Percentiles rank a stretch among this genome's conserved stretches.
Conservation (phyloP, 2,113 vertebrate genomes). For the Okapia johnstoni region DNA sequence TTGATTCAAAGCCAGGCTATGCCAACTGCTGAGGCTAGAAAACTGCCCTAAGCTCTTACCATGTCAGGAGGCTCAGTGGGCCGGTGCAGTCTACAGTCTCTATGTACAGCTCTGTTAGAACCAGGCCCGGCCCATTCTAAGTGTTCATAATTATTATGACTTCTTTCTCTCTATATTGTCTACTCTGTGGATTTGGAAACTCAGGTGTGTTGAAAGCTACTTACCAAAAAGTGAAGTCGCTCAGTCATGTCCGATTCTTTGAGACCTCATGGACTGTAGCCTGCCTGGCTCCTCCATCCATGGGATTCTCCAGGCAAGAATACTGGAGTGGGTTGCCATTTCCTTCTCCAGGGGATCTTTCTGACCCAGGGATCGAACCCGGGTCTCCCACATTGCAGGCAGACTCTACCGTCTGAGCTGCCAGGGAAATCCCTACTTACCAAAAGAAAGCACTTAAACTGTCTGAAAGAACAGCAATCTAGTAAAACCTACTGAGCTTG, state of each 20-base stretch:
- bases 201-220: background rate
- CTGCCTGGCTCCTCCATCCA: background rate
- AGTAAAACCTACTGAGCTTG: background rate
- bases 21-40: background rate
- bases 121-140: background rate
- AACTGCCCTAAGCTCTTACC: background rate
- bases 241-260: background rate
- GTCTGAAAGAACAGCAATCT: slow-evolving; percentile 23
- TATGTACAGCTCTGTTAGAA: background rate
- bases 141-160: background rate
- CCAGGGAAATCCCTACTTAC: background rate
- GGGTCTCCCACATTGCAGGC: background rate
- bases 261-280: background rate
- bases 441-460: background rate
- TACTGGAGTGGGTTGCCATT: background rate
- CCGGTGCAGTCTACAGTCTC: background rate
- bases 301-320: background rate
- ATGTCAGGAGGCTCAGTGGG: background rate
- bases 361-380: background rate
- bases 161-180: background rate
- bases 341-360: background rate
- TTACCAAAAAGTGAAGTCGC: background rate
- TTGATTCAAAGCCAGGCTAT: background rate
- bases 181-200: background rate
- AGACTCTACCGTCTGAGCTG: background rate